Evolutionary conservation across 2,797 vertebrate species (phyloP).

Genomic region (Merluccius polli): DNA sequence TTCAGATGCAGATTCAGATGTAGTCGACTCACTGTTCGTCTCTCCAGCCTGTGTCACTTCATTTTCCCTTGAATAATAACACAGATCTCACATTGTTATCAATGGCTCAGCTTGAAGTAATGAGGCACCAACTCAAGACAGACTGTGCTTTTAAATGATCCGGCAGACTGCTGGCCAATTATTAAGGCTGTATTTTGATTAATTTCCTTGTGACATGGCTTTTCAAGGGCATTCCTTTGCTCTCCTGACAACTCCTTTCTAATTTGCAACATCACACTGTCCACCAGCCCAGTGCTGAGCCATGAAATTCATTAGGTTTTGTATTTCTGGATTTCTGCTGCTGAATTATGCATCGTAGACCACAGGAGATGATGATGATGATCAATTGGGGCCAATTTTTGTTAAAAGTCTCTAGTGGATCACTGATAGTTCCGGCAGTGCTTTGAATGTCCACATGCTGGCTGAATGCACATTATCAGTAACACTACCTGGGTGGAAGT

Average conservation of each 20-base stretch:
- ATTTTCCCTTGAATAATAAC: neutral
- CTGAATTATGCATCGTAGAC: conserved; percentile 58
- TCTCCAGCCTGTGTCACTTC: neutral
- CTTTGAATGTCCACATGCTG: conserved; percentile 34
- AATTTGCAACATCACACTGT: conserved; percentile 27
- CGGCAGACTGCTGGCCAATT: neutral
- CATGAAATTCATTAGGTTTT: conserved; percentile 38
- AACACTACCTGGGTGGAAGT: neutral
- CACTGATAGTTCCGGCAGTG: conserved; percentile 31
- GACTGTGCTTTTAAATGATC: neutral
- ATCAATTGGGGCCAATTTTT: conserved; percentile 47
- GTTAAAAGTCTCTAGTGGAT: conserved; percentile 29
- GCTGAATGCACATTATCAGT: conserved; percentile 21
- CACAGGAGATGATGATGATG: conserved; percentile 48
- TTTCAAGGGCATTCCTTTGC: conserved; percentile 42
- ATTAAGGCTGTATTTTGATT: neutral
- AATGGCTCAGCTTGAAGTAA: neutral
- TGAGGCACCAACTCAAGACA: neutral
- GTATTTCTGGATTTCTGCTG: conserved; percentile 31
- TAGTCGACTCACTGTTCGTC: neutral
- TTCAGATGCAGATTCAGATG: neutral
- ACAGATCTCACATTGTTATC: neutral
- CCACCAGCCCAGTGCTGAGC: conserved; percentile 28
- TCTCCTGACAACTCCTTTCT: neutral
- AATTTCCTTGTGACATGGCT: conserved; percentile 1